These are phyloP conservation scores for Eretmochelys imbricata DNA, from an alignment of 2,113 vertebrate species.

Conservation along the genomic window DNA sequence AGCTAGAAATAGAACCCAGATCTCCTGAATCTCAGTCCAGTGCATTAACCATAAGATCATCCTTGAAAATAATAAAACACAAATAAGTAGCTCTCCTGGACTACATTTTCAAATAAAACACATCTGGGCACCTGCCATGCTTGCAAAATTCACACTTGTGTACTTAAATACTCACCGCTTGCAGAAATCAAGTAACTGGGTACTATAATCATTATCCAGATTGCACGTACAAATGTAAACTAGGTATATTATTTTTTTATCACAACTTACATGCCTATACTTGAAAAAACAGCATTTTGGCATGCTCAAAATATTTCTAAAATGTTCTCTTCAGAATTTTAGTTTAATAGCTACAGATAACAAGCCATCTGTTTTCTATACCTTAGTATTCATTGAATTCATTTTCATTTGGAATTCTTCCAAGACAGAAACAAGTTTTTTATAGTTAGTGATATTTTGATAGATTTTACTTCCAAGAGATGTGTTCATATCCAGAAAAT, in stretches of 20 bases:
- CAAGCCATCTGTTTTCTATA: neutral
- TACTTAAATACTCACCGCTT: neutral
- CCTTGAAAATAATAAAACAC: neutral
- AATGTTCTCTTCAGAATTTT: neutral
- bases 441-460: conserved; percentile 46
- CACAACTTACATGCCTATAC: neutral
- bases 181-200: neutral
- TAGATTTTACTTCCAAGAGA: conserved; percentile 57
- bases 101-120: neutral
- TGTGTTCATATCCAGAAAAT: conserved; percentile 72
- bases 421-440: conserved; percentile 60
- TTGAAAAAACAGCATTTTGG: neutral
- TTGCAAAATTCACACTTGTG: neutral
- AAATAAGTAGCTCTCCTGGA: neutral
- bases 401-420: conserved; percentile 60
- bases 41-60: neutral
- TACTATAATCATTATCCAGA: neutral
- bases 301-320: neutral
- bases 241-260: neutral
- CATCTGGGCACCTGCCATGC: neutral
- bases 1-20: neutral
- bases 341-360: neutral
- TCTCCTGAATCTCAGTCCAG: neutral
- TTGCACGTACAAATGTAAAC: neutral
- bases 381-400: conserved; percentile 17